These are phyloP conservation scores for Cancer borealis DNA, from an alignment of 2,888 invertebrate genomes.

Conservation along the genomic window DNA sequence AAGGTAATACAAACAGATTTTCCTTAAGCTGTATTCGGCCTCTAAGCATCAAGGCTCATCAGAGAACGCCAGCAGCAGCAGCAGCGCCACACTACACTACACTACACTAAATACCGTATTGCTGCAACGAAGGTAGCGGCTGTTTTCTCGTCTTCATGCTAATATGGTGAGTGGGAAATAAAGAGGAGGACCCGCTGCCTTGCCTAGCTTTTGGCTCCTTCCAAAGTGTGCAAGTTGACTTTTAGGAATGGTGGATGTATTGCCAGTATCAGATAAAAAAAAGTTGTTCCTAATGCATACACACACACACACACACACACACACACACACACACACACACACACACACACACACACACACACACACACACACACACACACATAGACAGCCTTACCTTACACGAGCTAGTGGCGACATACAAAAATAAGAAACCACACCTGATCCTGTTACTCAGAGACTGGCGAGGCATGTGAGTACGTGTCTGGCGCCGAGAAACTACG, in stretches of 20 bases:
- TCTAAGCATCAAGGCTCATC: background rate
- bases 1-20: background rate
- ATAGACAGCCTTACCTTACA: background rate
- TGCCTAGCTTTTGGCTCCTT: too few species aligned
- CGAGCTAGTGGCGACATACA: background rate
- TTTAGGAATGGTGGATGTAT: too few species aligned
- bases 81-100: too few species aligned
- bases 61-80: background rate
- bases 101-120: too few species aligned
- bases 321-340: background rate
- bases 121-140: too few species aligned
- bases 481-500: background rate
- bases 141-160: too few species aligned
- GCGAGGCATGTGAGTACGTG: background rate
- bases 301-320: too few species aligned
- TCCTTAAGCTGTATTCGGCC: background rate
- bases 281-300: too few species aligned
- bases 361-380: background rate
- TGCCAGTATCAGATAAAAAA: too few species aligned
- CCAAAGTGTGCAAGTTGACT: too few species aligned
- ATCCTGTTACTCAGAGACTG: background rate
- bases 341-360: background rate
- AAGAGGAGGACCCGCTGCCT: too few species aligned
- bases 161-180: too few species aligned
- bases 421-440: background rate